A percentile compares a stretch with the other conserved stretches of the same genome.
These are phyloP conservation scores for Lochmaea capreae DNA, from an alignment of 2,888 invertebrate genomes.

Conservation along the genomic window DNA sequence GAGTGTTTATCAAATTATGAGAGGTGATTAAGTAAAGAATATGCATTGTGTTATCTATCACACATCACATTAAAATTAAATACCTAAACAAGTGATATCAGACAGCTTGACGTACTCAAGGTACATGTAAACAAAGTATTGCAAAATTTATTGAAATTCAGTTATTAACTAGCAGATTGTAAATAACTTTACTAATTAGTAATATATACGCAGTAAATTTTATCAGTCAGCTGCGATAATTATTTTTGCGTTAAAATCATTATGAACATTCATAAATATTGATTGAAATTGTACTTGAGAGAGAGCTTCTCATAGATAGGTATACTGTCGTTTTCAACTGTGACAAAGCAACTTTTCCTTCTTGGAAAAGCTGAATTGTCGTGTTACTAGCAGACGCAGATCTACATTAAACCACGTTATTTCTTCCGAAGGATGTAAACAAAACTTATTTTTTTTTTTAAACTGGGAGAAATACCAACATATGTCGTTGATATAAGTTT, in stretches of 20 bases:
- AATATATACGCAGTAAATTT: constrained; percentile 10
- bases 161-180: not conserved
- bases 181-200: constrained; percentile 11
- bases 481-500: too few relatives aligned
- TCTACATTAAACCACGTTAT: too few relatives aligned
- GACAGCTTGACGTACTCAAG: constrained; percentile 30
- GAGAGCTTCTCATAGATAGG: too few relatives aligned
- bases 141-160: constrained; percentile 3
- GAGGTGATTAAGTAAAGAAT: not conserved
- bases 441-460: too few relatives aligned
- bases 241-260: not conserved
- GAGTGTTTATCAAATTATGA: constrained; percentile 8
- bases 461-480: too few relatives aligned
- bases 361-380: too few relatives aligned
- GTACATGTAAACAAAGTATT: constrained; percentile 22
- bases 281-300: not conserved
- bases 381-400: too few relatives aligned
- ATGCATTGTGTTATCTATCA: not conserved
- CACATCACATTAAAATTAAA: not conserved
- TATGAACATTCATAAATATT: not conserved
- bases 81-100: constrained; percentile 26
- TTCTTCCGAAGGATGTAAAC: too few relatives aligned
- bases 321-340: too few relatives aligned
- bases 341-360: too few relatives aligned
- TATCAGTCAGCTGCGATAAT: not conserved